phyloP scores from a whole-genome alignment of 2,888 invertebrate species.

The Chrysolina haemoptera region DNA sequence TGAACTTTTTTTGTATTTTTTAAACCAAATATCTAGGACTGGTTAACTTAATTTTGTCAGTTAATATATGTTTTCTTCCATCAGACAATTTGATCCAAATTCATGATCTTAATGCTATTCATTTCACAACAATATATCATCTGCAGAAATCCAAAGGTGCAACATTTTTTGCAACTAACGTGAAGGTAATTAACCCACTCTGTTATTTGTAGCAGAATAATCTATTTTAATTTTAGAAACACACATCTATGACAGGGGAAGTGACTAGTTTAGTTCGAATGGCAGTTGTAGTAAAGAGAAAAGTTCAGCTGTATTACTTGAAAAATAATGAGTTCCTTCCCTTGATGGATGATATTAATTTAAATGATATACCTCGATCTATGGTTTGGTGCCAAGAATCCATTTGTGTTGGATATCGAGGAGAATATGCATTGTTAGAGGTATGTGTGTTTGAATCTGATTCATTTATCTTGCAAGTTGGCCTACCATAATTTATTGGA shows the following conservation, averaged over 20 bases:
- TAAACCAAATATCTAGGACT: too few relatives aligned
- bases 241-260: slow-evolving; percentile 80
- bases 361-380: slow-evolving; percentile 86
- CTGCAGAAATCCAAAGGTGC: slow-evolving; percentile 90
- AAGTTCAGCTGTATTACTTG: slow-evolving; percentile 90
- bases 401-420: slow-evolving; percentile 90
- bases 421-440: slow-evolving; percentile 69
- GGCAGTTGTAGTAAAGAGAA: slow-evolving; percentile 90
- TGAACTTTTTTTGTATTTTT: too few relatives aligned
- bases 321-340: slow-evolving; percentile 87
- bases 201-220: slow-evolving; percentile 12
- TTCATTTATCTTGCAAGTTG: neutral
- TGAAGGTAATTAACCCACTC: slow-evolving; percentile 71
- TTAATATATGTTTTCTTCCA: slow-evolving; percentile 50
- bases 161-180: slow-evolving; percentile 87
- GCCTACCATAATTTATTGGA: too few relatives aligned
- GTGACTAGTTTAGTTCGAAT: slow-evolving; percentile 84
- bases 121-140: slow-evolving; percentile 84
- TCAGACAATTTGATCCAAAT: slow-evolving; percentile 85
- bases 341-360: slow-evolving; percentile 80
- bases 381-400: slow-evolving; percentile 88
- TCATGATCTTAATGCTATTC: slow-evolving; percentile 86
- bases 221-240: slow-evolving; percentile 67
- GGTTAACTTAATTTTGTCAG: neutral
- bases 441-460: slow-evolving; percentile 43